Evolutionary conservation across 2,888 invertebrate species (phyloP).

Genomic region (Stenchaetothrips biformis): DNA sequence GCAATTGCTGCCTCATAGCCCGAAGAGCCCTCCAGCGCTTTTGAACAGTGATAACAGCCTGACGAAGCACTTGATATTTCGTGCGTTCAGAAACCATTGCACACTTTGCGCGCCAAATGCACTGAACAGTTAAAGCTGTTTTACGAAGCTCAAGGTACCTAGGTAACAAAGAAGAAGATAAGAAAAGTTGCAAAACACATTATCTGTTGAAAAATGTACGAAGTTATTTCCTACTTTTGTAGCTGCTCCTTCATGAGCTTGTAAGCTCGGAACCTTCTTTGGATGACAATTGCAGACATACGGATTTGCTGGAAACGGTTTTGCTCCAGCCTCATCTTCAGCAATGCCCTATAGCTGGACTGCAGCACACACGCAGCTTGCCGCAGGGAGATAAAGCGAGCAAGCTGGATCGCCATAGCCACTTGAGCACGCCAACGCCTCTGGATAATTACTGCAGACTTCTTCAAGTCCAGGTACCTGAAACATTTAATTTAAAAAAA

Average conservation of each 20-base stretch:
- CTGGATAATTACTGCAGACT: constrained; percentile 45
- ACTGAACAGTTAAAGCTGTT: not conserved
- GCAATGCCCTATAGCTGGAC: constrained; percentile 31
- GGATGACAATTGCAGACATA: constrained; percentile 40
- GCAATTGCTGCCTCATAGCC: not conserved
- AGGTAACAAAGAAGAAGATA: too few relatives aligned
- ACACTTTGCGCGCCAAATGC: not conserved
- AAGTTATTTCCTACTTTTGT: not conserved
- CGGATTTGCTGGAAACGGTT: constrained; percentile 28
- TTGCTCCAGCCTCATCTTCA: constrained; percentile 31
- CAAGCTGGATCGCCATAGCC: constrained; percentile 41
- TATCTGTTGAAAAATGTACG: too few relatives aligned
- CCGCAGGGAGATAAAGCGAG: constrained; percentile 42
- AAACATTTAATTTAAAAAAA: constrained; percentile 30
- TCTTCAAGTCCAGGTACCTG: constrained; percentile 40
- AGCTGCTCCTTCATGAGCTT: not conserved
- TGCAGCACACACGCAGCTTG: constrained; percentile 34
- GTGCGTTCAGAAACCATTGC: not conserved
- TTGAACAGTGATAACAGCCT: not conserved
- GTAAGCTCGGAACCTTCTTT: constrained; percentile 39
- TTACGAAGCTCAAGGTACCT: too few relatives aligned
- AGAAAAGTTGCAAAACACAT: too few relatives aligned
- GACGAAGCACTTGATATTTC: not conserved
- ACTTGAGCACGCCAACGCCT: constrained; percentile 46
- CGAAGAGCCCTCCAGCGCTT: not conserved